phyloP scores from a whole-genome alignment of 2,888 invertebrate genomes.

The Malachius bipustulatus region DNA sequence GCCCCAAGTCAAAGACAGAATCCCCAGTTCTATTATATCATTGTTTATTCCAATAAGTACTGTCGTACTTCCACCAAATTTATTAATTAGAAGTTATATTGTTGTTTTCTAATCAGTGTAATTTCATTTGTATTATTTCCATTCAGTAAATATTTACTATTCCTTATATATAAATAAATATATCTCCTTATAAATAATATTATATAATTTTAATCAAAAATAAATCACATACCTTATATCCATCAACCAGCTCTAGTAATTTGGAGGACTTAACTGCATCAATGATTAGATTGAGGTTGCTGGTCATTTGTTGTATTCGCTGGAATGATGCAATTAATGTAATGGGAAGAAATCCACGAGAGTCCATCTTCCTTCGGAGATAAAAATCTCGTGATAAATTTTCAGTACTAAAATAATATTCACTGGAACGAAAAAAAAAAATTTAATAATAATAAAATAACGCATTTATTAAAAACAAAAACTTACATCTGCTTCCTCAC shows the following conservation, averaged over 20 bases:
- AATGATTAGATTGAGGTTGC: conserved; percentile 71
- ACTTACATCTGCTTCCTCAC: conserved; percentile 87
- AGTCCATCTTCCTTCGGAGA: conserved; percentile 91
- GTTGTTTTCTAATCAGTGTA: too few species aligned
- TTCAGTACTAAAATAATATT: conserved; percentile 97
- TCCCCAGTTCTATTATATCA: too few species aligned
- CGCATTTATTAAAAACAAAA: conserved; percentile 6
- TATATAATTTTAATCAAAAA: neutral
- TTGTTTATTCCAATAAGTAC: too few species aligned
- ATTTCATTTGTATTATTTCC: too few species aligned
- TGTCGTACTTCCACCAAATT: too few species aligned
- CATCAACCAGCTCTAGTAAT: conserved; percentile 62
- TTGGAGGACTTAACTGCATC: conserved; percentile 79
- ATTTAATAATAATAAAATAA: conserved; percentile 12
- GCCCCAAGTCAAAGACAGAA: too few species aligned
- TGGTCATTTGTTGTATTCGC: conserved; percentile 78
- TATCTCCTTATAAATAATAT: too few species aligned
- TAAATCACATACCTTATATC: conserved; percentile 51
- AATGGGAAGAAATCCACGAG: conserved; percentile 86
- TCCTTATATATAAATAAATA: too few species aligned
- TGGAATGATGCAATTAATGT: conserved; percentile 93
- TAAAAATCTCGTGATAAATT: conserved; percentile 94
- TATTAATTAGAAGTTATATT: too few species aligned
- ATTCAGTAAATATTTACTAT: too few species aligned
- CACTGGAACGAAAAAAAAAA: conserved; percentile 61